These are phyloP conservation scores for Pyrgilauda ruficollis DNA, from an alignment of 2,113 vertebrate species.

Conservation along the genomic window DNA sequence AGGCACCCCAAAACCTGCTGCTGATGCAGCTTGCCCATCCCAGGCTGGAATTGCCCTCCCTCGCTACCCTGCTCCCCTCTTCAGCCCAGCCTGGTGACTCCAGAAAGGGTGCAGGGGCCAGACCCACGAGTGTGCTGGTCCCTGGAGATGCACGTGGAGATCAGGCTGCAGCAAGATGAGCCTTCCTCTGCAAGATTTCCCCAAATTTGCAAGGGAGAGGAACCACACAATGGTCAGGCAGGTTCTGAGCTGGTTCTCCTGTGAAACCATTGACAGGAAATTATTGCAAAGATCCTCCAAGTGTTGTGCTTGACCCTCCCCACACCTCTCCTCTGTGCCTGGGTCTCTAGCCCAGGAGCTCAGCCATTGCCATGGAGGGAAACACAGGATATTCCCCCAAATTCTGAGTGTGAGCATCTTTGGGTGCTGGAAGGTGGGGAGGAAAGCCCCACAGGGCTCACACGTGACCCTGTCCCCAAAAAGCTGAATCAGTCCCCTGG, in stretches of 20 bases:
- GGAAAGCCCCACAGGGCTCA: not conserved
- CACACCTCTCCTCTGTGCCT: not conserved
- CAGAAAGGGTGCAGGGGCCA: not conserved
- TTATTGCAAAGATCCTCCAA: not conserved
- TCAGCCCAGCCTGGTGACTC: not conserved
- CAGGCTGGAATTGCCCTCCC: not conserved
- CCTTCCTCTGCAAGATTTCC: not conserved
- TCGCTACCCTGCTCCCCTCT: not conserved
- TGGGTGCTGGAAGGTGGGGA: not conserved
- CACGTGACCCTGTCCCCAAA: not conserved
- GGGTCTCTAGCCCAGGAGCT: not conserved
- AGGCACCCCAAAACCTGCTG: not conserved
- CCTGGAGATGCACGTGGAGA: not conserved
- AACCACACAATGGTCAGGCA: fast-evolving
- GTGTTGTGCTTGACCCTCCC: not conserved
- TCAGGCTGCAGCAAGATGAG: not conserved
- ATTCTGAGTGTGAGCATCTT: not conserved
- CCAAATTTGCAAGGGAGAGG: not conserved
- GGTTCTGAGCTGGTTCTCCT: not conserved
- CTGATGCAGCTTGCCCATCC: not conserved
- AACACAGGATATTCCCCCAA: fast-evolving
- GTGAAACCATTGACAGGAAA: not conserved
- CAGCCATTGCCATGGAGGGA: not conserved
- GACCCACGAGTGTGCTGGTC: not conserved
- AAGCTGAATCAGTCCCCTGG: not conserved